Evolutionary conservation across 2,888 invertebrate species (phyloP), one percentile per base, ranked within the genome.

Genomic region (Diarsia brunnea): DNA sequence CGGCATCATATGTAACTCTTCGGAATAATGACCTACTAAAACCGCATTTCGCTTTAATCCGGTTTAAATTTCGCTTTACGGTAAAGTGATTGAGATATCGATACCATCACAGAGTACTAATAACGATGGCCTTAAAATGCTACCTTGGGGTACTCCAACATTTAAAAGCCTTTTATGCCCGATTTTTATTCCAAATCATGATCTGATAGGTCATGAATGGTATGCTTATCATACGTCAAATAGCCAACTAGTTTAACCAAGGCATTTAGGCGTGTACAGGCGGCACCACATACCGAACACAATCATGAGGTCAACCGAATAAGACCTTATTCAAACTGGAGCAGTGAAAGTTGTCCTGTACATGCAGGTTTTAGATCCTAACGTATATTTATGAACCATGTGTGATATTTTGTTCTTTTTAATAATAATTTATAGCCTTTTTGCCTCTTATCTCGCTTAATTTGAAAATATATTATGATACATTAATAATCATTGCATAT

Each of bases 271-370:
- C 19, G 66, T 76, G 71, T 60, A 24, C 58, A 38, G 38, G 45
- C 43, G 16, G 63, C n/a, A 45, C 47, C 47, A 73, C 78, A 79
- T 79, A 66, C 75, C 67, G 16, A 49, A 3, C 31, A 69, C 21
- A n/a, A n/a, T n/a, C n/a, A 16, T 69, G 78, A 88, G 89, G 87
- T 83, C 87, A 85, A 81, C 70, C 27, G 24, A n/a, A 65, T 49
- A 49, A 70, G 66, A 75, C 80, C 81, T 79, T 68, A 47, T 65
- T 73, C 51, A 70, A 90, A 90, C 84, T 91, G 79, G 93, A 89
- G 70, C 92, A 92, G 92, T 91, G 92, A 95, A 95, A 94, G 95
- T 94, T 92, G 93, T 91, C 88, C 85, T 89, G 85, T 64, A 63
- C 75, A 74, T 66, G 64, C 66, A 66, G 71, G 60, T 65, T 82